Evolutionary conservation across 1,140 invertebrate genomes (phyloP).

Genomic region (Drosophila lowei): DNA sequence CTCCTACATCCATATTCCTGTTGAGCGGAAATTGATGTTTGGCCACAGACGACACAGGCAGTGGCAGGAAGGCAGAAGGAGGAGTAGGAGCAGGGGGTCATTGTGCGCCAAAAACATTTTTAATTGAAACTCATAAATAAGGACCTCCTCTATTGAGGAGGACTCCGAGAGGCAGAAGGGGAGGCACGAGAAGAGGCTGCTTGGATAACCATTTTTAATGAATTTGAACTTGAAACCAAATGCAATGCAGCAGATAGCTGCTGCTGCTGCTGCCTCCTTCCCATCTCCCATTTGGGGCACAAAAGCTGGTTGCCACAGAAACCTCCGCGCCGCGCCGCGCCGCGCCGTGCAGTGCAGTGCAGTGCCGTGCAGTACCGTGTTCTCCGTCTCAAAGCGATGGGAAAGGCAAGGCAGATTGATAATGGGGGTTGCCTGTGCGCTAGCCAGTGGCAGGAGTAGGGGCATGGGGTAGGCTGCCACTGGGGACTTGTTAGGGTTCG

Average conservation of each 20-base stretch:
- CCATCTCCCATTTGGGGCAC: no score
- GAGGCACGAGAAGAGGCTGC: neutral
- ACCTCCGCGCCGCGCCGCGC: no score
- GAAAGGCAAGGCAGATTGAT: no score
- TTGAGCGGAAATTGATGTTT: slow-evolving; percentile 47
- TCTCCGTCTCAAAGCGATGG: no score
- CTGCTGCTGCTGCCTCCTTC: neutral
- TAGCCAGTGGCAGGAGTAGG: no score
- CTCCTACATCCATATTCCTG: neutral
- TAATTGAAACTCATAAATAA: slow-evolving; percentile 81
- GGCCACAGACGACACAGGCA: neutral
- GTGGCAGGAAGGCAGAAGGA: neutral
- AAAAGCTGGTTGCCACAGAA: no score
- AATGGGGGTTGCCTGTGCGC: no score
- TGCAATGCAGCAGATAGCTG: slow-evolving; percentile 24
- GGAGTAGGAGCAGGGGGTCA: slow-evolving; percentile 2
- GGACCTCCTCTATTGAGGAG: slow-evolving; percentile 17
- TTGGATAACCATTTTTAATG: slow-evolving; percentile 43
- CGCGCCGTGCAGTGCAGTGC: no score
- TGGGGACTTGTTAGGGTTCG: no score
- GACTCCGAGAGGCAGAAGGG: neutral
- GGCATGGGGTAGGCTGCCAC: no score
- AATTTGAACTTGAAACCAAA: slow-evolving; percentile 52
- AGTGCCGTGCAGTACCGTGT: no score
- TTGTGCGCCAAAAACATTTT: slow-evolving; percentile 63